phyloP scores from a whole-genome alignment of 2,888 invertebrate genomes.

The Athrips mouffetella region DNA sequence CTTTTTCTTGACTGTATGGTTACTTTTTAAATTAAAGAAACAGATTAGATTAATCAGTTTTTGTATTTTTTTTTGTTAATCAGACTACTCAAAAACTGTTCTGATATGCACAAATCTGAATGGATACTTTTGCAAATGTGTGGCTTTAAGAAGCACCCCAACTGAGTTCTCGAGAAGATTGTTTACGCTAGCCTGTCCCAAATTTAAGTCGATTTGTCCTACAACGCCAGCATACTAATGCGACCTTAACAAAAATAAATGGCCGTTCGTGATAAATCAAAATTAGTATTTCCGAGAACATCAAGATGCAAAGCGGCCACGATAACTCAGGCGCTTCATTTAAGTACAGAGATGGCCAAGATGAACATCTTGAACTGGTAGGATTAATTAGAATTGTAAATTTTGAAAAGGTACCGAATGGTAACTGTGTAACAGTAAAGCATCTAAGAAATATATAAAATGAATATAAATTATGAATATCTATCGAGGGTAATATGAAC shows the following conservation, averaged over 20 bases:
- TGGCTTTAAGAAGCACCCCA: no score
- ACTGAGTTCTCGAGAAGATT: slow-evolving; percentile 1
- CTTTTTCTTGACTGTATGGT: no score
- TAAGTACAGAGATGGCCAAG: slow-evolving; percentile 45
- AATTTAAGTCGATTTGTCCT: slow-evolving; percentile 5
- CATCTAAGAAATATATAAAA: not conserved
- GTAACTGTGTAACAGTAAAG: not conserved
- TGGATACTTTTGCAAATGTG: no score
- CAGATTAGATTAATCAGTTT: no score
- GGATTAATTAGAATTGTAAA: slow-evolving; percentile 76
- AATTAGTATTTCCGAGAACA: slow-evolving; percentile 54
- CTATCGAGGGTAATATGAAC: not conserved
- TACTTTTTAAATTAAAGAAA: no score
- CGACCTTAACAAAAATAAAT: slow-evolving; percentile 14
- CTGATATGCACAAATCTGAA: no score
- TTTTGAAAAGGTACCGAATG: slow-evolving; percentile 31
- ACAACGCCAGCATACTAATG: slow-evolving; percentile 12
- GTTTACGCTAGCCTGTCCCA: slow-evolving; percentile 1
- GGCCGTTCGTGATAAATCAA: slow-evolving; percentile 38
- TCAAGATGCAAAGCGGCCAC: slow-evolving; percentile 67
- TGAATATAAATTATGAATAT: not conserved
- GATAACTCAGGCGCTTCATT: slow-evolving; percentile 52
- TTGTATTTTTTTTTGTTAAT: no score
- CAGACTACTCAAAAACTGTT: no score
- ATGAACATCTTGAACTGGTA: slow-evolving; percentile 58